A percentile compares a stretch with the other conserved stretches of the same genome.
phyloP scores from a whole-genome alignment of 92 coral and sea anemone genomes.

The Zoanthus sansibaricus region DNA sequence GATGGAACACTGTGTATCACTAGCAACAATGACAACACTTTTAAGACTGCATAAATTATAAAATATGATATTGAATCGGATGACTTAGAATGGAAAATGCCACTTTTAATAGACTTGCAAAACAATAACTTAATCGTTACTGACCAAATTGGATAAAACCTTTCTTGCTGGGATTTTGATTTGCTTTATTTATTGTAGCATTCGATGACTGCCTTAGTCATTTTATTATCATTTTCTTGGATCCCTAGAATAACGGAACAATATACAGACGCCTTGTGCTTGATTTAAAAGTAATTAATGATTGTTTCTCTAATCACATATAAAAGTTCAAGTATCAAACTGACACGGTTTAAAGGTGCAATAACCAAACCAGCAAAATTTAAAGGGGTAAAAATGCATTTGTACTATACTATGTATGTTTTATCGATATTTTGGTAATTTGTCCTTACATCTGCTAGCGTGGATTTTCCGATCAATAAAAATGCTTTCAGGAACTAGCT shows the following conservation, averaged over 20 bases:
- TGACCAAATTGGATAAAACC: conserved; percentile 22
- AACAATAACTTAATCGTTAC: conserved; percentile 46
- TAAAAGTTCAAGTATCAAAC: conserved; percentile 2
- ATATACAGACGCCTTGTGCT: not conserved
- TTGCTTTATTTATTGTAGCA: not conserved
- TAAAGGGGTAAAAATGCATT: conserved; percentile 9
- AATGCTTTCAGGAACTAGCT: not conserved
- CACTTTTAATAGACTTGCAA: conserved; percentile 48
- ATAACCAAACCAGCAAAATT: conserved; percentile 11
- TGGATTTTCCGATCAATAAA: not conserved
- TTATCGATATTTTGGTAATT: not conserved
- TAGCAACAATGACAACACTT: conserved; percentile 22
- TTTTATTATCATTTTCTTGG: conserved; percentile 2
- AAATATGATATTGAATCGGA: conserved; percentile 52
- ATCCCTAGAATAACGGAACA: conserved; percentile 10
- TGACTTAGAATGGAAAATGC: conserved; percentile 56
- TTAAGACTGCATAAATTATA: conserved; percentile 42
- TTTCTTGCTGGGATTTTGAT: not conserved
- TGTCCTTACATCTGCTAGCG: conserved; percentile 10
- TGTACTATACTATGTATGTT: not conserved
- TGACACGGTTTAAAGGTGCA: not conserved
- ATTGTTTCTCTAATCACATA: not conserved
- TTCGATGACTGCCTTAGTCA: not conserved
- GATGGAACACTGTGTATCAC: conserved; percentile 50
- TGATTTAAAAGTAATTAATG: conserved; percentile 4